Conservation (phyloP, 2,113 vertebrate species). For the Chloebia gouldiae region DNA sequence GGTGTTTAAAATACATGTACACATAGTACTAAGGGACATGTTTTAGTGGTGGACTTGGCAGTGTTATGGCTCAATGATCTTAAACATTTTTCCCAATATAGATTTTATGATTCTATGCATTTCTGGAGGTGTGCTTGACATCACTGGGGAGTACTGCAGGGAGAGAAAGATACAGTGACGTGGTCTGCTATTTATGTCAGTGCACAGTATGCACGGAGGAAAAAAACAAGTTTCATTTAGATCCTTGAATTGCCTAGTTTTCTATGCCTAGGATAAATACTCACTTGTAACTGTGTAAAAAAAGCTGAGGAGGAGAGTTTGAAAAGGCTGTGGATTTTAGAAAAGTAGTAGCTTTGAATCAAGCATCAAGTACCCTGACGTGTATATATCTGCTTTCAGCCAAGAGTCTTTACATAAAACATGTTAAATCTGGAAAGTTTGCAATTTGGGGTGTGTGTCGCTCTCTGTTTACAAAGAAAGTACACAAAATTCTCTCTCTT, state of each 20-base stretch:
- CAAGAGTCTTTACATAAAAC: not conserved
- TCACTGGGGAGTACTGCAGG: accelerated
- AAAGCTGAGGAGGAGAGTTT: not conserved
- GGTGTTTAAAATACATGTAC: not conserved
- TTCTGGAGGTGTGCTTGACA: not conserved
- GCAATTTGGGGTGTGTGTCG: not conserved
- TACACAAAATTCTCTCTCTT: not conserved
- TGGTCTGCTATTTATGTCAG: not conserved
- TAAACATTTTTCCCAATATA: not conserved
- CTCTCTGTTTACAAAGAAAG: not conserved
- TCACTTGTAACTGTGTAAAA: not conserved
- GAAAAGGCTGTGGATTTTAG: not conserved
- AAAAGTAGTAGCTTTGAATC: not conserved
- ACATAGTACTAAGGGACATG: too few relatives aligned
- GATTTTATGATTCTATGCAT: not conserved
- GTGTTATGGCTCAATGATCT: not conserved
- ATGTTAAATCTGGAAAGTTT: not conserved
- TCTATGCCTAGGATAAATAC: not conserved
- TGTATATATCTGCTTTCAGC: not conserved
- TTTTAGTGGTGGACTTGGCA: not conserved
- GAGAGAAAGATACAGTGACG: not conserved
- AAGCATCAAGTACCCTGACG: not conserved
- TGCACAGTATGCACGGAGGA: not conserved
- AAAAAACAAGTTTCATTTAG: not conserved
- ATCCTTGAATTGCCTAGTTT: not conserved